Conservation (phyloP, 2,888 invertebrate genomes). For the Seira musarum region DNA sequence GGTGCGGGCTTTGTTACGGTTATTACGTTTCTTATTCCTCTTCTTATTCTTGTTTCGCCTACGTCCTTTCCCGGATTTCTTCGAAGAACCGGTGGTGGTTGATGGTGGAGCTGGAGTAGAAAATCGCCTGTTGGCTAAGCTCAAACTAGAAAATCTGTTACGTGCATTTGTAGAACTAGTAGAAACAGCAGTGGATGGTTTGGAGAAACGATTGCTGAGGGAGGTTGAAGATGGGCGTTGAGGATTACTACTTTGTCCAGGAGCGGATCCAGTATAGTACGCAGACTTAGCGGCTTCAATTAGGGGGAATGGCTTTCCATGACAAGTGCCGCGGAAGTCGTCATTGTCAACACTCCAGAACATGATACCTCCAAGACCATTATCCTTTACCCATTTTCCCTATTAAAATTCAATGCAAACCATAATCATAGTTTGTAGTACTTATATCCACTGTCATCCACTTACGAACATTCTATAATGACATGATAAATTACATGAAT, state of each 20-base stretch:
- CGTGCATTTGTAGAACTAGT: conserved; percentile 41
- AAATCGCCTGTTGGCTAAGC: conserved; percentile 57
- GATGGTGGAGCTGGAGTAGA: conserved; percentile 69
- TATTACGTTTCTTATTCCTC: conserved; percentile 64
- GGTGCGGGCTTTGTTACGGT: conserved; percentile 62
- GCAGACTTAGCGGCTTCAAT: conserved; percentile 87
- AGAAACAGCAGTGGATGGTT: conserved; percentile 32
- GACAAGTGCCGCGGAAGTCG: conserved; percentile 93
- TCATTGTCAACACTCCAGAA: conserved; percentile 96
- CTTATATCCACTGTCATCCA: too few species aligned
- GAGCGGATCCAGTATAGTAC: conserved; percentile 66
- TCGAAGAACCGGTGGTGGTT: conserved; percentile 68
- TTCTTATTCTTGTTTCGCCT: conserved; percentile 52
- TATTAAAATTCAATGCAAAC: too few species aligned
- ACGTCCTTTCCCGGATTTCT: conserved; percentile 55
- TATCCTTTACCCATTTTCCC: conserved; percentile 87
- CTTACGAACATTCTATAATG: too few species aligned
- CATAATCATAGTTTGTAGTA: too few species aligned
- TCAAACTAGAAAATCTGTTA: conserved; percentile 59
- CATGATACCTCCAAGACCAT: conserved; percentile 91
- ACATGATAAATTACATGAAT: background rate
- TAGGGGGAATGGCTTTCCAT: conserved; percentile 88
- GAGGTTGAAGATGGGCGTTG: conserved; percentile 35
- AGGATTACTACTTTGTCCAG: conserved; percentile 29
- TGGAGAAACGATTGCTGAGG: conserved; percentile 43